A percentile compares a stretch with the other conserved stretches of the same genome.
These are phyloP conservation scores for Dicentrarchus labrax DNA, from an alignment of 2,113 vertebrate genomes.

Conservation along the genomic window DNA sequence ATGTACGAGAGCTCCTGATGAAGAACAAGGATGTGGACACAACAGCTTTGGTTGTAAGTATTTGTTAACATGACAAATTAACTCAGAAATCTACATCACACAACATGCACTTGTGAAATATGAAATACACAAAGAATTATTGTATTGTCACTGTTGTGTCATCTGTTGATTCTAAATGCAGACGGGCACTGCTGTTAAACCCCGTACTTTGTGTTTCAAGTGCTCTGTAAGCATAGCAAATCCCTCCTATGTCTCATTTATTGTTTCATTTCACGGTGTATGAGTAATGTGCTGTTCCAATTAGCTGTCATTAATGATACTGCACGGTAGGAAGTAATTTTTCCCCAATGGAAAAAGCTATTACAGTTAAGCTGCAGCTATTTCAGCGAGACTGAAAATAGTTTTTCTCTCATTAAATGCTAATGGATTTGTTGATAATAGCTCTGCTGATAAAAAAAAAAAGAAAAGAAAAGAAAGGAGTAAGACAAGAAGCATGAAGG, in stretches of 20 bases:
- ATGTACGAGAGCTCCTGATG: slow-evolving; percentile 92
- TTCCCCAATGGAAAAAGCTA: slow-evolving; percentile 47
- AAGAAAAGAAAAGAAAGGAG: background rate
- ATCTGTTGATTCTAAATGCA: background rate
- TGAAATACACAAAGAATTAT: slow-evolving; percentile 3
- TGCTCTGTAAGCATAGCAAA: slow-evolving; percentile 32
- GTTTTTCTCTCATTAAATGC: slow-evolving; percentile 51
- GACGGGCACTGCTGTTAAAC: slow-evolving; percentile 7
- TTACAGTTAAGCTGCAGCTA: slow-evolving; percentile 53
- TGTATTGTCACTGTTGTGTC: slow-evolving; percentile 1
- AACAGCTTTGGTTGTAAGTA: slow-evolving; percentile 91
- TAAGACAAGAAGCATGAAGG: slow-evolving; percentile 15
- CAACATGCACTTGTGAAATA: background rate
- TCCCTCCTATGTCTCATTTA: slow-evolving; percentile 53
- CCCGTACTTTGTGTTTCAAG: slow-evolving; percentile 30
- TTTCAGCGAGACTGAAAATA: slow-evolving; percentile 56
- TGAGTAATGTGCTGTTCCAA: slow-evolving; percentile 53
- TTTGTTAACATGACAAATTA: background rate
- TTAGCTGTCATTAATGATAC: slow-evolving; percentile 63
- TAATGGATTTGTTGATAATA: slow-evolving; percentile 53
- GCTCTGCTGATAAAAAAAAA: slow-evolving; percentile 13
- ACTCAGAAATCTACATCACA: background rate
- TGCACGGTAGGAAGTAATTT: slow-evolving; percentile 43
- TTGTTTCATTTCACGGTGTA: slow-evolving; percentile 64
- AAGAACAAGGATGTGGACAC: slow-evolving; percentile 90